A percentile compares a stretch with the other conserved stretches of the same genome.
Evolutionary conservation across 2,113 vertebrate species (phyloP).

Genomic region (Prinia subflava): DNA sequence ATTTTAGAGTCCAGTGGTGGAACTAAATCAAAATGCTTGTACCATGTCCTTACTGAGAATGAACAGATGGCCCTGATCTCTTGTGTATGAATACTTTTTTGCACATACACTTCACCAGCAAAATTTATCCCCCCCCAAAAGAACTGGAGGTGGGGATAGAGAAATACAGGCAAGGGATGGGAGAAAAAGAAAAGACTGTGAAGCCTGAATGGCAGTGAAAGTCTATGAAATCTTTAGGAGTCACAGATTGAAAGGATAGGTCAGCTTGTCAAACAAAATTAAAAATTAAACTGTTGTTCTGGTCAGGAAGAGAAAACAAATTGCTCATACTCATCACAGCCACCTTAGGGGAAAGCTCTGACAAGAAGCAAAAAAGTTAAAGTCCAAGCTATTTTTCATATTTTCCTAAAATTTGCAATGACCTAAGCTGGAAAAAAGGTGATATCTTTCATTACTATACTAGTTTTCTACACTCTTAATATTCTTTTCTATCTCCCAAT

Average conservation of each 20-base stretch:
- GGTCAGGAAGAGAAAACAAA: not conserved
- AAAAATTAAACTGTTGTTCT: not conserved
- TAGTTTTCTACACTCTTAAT: not conserved
- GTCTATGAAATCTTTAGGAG: not conserved
- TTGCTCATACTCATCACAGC: not conserved
- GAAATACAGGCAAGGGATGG: not conserved
- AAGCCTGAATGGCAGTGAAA: not conserved
- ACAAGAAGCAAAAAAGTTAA: not conserved
- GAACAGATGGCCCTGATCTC: slow-evolving; percentile 20
- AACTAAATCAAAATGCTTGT: slow-evolving; percentile 35
- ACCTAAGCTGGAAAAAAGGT: not conserved
- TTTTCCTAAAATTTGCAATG: not conserved
- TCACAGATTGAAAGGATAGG: not conserved
- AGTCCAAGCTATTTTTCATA: not conserved
- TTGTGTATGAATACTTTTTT: not conserved
- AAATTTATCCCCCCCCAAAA: not conserved
- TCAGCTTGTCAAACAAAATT: not conserved
- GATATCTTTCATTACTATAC: not conserved
- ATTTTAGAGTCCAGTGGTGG: slow-evolving; percentile 8
- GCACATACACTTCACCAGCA: not conserved
- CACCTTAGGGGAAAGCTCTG: not conserved
- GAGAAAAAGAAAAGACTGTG: not conserved
- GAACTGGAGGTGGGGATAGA: accelerated
- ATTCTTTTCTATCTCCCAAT: not conserved
- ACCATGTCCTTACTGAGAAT: not conserved